A percentile compares a stretch with the other conserved stretches of the same genome.
These are phyloP conservation scores for Geotria australis DNA, from an alignment of 2,797 vertebrate genomes.

Conservation along the genomic window DNA sequence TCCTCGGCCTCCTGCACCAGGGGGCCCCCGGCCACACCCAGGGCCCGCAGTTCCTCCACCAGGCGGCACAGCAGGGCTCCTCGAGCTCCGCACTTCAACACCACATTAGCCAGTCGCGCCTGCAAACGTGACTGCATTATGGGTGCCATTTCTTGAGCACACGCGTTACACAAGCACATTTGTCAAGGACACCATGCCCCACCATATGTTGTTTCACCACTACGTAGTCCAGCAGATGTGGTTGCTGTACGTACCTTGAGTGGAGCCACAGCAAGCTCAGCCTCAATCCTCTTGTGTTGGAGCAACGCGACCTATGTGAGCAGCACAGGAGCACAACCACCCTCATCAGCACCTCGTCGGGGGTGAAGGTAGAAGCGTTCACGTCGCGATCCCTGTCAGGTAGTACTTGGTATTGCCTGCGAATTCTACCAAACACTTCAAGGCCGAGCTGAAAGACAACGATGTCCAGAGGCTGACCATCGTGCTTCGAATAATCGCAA, in stretches of 20 bases:
- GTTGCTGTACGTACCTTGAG: slow-evolving; percentile 20
- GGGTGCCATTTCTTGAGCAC: neutral
- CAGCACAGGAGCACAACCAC: too few species aligned
- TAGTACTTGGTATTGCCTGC: too few species aligned
- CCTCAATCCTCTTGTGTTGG: slow-evolving; percentile 12
- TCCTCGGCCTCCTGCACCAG: slow-evolving; percentile 12
- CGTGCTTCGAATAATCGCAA: too few species aligned
- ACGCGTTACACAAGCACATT: neutral
- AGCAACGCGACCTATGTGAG: slow-evolving; percentile 6
- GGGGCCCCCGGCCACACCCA: slow-evolving; percentile 4
- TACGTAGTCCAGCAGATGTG: too few species aligned
- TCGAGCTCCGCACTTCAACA: slow-evolving; percentile 29
- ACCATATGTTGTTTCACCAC: too few species aligned
- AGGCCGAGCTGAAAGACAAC: too few species aligned
- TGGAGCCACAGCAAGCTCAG: slow-evolving; percentile 11
- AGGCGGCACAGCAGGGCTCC: slow-evolving; percentile 20
- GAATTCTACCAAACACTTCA: too few species aligned
- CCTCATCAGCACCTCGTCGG: too few species aligned
- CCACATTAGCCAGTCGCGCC: slow-evolving; percentile 38
- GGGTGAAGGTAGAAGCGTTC: too few species aligned
- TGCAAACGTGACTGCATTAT: slow-evolving; percentile 3
- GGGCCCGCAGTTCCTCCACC: slow-evolving; percentile 9
- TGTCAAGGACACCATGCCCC: too few species aligned
- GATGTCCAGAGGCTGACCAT: too few species aligned
- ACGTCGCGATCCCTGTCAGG: too few species aligned